Evolutionary conservation across 2,797 vertebrate species (phyloP).

Genomic region (Trachops cirrhosus): DNA sequence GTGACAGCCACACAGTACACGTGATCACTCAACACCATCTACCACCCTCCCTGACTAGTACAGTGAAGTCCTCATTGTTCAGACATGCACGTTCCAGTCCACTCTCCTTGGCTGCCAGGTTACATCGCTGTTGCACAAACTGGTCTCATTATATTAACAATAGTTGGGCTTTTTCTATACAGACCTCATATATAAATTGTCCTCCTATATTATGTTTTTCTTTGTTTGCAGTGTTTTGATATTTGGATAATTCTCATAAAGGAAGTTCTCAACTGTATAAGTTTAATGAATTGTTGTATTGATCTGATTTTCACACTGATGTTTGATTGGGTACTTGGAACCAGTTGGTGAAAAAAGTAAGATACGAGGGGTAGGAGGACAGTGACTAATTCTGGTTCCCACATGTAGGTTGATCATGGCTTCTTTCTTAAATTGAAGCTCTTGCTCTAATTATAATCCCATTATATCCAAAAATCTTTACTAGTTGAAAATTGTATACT

Average conservation of each 20-base stretch:
- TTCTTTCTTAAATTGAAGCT: neutral
- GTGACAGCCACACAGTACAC: neutral
- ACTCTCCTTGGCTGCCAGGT: neutral
- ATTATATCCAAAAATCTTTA: neutral
- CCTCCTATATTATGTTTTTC: slow-evolving; percentile 43
- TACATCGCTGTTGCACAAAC: neutral
- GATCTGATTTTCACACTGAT: slow-evolving; percentile 40
- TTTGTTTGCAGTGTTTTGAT: slow-evolving; percentile 66
- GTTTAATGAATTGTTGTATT: slow-evolving; percentile 56
- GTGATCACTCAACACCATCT: neutral
- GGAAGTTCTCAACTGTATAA: slow-evolving; percentile 5
- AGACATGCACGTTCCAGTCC: neutral
- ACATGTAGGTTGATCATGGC: neutral
- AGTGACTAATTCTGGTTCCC: slow-evolving; percentile 35
- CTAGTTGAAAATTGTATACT: neutral
- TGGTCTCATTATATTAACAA: neutral
- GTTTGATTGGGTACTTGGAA: neutral
- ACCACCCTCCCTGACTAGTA: neutral
- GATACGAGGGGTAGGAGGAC: neutral
- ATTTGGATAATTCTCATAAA: slow-evolving; percentile 65
- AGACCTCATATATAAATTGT: slow-evolving; percentile 27
- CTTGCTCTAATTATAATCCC: neutral
- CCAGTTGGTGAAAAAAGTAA: neutral
- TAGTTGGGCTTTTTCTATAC: neutral
- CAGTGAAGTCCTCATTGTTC: neutral